phyloP scores from a whole-genome alignment of 2,888 invertebrate genomes.

The Pachydiplax longipennis region DNA sequence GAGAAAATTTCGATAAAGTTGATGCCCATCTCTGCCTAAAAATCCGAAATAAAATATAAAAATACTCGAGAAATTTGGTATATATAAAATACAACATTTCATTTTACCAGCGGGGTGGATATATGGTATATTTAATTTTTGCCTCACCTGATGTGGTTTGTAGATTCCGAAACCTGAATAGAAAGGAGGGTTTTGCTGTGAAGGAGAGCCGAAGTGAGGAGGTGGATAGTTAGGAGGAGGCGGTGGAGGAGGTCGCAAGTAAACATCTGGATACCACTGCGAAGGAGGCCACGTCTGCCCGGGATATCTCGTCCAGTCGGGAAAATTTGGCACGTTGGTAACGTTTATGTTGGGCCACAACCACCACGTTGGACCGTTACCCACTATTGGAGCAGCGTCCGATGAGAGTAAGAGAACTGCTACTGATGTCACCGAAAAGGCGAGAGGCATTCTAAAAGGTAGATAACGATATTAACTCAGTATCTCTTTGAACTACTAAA shows the following conservation, averaged over 20 bases:
- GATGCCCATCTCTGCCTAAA: too few relatives aligned
- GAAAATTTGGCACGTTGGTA: neutral
- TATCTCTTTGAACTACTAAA: neutral
- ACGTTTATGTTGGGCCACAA: constrained; percentile 9
- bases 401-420: neutral
- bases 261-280: neutral
- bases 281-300: neutral
- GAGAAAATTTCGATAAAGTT: too few relatives aligned
- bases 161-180: neutral
- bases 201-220: neutral
- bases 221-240: neutral
- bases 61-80: too few relatives aligned
- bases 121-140: too few relatives aligned
- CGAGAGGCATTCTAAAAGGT: neutral
- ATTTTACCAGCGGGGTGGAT: too few relatives aligned
- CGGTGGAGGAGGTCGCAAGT: neutral
- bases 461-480: neutral
- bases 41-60: too few relatives aligned
- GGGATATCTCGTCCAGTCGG: neutral
- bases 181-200: neutral
- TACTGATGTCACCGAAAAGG: neutral
- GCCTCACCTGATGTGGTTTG: neutral
- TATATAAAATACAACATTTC: too few relatives aligned
- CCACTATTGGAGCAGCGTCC: neutral
- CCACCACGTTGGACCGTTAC: constrained; percentile 3